A percentile compares a stretch with the other conserved stretches of the same genome.
Conservation (phyloP, 2,113 vertebrate genomes). For the Dasypus novemcinctus region DNA sequence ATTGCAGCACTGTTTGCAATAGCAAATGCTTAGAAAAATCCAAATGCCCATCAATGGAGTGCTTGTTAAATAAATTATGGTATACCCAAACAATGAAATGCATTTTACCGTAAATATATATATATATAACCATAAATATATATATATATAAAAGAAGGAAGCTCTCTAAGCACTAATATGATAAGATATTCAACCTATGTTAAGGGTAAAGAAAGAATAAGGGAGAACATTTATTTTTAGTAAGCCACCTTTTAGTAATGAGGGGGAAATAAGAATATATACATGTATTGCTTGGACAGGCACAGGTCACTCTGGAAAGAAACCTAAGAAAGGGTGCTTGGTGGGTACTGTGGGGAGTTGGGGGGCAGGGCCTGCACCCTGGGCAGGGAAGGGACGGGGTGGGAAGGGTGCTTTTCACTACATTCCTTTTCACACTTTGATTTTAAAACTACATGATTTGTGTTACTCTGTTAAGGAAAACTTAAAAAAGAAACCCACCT, state of each 20-base stretch:
- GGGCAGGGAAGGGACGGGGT: background rate
- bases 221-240: background rate
- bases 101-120: background rate
- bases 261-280: background rate
- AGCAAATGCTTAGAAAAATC: background rate
- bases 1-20: background rate
- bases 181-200: background rate
- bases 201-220: background rate
- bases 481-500: background rate
- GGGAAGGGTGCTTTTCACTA: background rate
- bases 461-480: background rate
- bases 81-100: constrained; percentile 21
- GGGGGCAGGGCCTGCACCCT: background rate
- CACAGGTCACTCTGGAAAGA: background rate
- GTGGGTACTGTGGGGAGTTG: background rate
- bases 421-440: background rate
- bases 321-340: background rate
- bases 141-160: background rate
- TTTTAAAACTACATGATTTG: background rate
- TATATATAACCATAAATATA: background rate
- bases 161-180: background rate
- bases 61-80: background rate
- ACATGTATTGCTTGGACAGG: background rate
- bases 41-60: background rate
- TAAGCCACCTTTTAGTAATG: background rate